These are phyloP conservation scores for Solea senegalensis DNA, from an alignment of 2,113 vertebrate species.

Conservation along the genomic window DNA sequence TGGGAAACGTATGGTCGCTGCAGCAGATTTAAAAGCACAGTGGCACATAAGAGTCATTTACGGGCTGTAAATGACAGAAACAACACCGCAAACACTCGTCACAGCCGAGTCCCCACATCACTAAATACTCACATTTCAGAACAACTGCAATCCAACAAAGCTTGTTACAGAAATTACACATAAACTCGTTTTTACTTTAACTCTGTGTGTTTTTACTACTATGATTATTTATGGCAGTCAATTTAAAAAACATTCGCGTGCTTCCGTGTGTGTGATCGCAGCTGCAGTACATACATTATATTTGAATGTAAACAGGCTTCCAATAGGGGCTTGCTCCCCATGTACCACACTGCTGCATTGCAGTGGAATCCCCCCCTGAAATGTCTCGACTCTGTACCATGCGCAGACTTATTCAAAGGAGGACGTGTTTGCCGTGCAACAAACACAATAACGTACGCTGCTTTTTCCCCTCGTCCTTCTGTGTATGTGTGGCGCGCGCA, in stretches of 20 bases:
- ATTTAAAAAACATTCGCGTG: neutral
- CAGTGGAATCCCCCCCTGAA: constrained; percentile 65
- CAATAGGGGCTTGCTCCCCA: constrained; percentile 30
- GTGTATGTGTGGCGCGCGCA: neutral
- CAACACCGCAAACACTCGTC: neutral
- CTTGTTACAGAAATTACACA: too few species aligned
- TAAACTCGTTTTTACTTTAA: too few species aligned
- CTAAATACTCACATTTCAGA: too few species aligned
- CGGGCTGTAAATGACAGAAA: neutral
- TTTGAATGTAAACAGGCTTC: constrained; percentile 34
- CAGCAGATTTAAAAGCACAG: neutral
- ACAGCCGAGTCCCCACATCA: too few species aligned
- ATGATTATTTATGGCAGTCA: too few species aligned
- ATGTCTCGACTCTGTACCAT: constrained; percentile 37
- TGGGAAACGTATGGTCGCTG: neutral
- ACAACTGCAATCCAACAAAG: too few species aligned
- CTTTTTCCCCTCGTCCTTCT: neutral
- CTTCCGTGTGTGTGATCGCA: neutral
- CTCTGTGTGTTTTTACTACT: neutral
- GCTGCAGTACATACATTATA: constrained; percentile 15
- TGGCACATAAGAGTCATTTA: neutral
- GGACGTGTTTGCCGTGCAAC: constrained; percentile 27
- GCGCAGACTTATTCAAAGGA: constrained; percentile 46
- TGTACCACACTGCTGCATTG: constrained; percentile 63
- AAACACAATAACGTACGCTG: neutral